A percentile compares a stretch with the other conserved stretches of the same genome.
Evolutionary conservation across 2,113 vertebrate species (phyloP).

Genomic region (Saccopteryx bilineata): DNA sequence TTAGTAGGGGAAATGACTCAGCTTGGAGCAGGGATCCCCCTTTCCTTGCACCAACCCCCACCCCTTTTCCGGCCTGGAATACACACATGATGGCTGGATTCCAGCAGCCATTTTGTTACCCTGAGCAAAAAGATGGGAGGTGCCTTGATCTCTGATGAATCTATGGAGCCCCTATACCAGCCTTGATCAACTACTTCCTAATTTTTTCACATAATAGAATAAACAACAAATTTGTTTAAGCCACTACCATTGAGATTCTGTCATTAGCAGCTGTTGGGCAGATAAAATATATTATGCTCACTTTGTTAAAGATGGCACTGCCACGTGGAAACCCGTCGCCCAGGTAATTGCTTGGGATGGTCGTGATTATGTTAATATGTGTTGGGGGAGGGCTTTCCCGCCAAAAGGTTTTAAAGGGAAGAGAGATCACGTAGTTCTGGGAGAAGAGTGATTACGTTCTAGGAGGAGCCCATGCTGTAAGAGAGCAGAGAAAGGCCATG

Average conservation of each 20-base stretch:
- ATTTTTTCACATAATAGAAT: background rate
- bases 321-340: too few relatives aligned
- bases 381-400: too few relatives aligned
- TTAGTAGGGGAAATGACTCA: constrained; percentile 18
- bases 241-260: background rate
- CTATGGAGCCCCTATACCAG: background rate
- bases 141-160: background rate
- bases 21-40: background rate
- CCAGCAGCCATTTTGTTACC: constrained; percentile 24
- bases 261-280: background rate
- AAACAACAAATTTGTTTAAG: background rate
- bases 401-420: too few relatives aligned
- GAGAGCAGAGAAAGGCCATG: too few relatives aligned
- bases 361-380: too few relatives aligned
- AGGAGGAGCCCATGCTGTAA: too few relatives aligned
- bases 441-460: too few relatives aligned
- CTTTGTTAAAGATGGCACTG: too few relatives aligned
- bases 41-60: background rate
- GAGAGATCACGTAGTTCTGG: too few relatives aligned
- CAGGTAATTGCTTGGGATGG: too few relatives aligned
- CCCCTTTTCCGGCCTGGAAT: constrained; percentile 27
- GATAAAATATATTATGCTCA: too few relatives aligned
- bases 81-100: constrained; percentile 31
- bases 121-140: background rate
- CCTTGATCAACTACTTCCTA: background rate